A percentile compares a stretch with the other conserved stretches of the same genome.
Conservation (phyloP, 2,113 vertebrate genomes). For the Heliornis fulica region DNA sequence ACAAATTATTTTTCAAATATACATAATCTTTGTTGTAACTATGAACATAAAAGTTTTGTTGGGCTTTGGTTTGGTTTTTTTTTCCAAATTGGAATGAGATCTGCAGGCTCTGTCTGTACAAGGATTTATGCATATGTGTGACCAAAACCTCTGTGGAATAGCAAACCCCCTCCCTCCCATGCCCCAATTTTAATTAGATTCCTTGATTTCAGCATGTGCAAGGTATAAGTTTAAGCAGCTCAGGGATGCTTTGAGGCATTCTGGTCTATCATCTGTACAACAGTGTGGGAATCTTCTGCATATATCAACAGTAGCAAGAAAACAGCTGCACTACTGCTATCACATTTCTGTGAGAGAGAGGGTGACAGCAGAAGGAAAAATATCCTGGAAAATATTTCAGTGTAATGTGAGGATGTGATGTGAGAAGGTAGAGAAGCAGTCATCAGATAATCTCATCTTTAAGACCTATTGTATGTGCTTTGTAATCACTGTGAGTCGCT, state of each 20-base stretch:
- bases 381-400: neutral
- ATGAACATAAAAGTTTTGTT: neutral
- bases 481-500: neutral
- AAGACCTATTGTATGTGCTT: neutral
- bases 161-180: too few relatives aligned
- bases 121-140: neutral
- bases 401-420: neutral
- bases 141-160: neutral
- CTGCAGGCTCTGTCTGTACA: neutral
- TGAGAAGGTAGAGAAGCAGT: neutral
- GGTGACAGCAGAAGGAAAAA: neutral
- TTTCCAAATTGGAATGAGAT: neutral
- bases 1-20: neutral
- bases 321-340: neutral
- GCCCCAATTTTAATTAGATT: neutral
- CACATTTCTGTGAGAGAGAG: neutral
- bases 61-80: neutral
- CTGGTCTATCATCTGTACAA: neutral
- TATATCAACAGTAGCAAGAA: neutral
- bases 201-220: neutral
- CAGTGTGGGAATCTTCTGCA: neutral
- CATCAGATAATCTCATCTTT: neutral
- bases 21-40: neutral
- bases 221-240: neutral
- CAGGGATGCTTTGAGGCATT: neutral